Percentiles rank a stretch among this genome's conserved stretches.
These are phyloP conservation scores for Thereva nobilitata DNA, from an alignment of 2,888 invertebrate genomes.

Conservation along the genomic window DNA sequence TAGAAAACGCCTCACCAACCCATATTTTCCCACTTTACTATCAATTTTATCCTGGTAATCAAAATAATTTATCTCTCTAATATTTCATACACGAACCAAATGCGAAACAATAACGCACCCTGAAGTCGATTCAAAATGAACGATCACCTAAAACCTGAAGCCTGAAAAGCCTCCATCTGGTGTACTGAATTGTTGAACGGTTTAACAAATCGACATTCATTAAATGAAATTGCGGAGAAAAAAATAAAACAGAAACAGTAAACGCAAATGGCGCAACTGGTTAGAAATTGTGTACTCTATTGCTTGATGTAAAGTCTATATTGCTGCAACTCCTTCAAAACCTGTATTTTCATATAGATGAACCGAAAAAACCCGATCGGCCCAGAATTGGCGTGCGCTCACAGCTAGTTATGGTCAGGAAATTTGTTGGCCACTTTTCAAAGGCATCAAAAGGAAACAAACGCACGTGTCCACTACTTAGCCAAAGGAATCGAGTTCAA, in stretches of 20 bases:
- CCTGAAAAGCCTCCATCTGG: conserved; percentile 8
- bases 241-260: conserved; percentile 2
- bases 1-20: background rate
- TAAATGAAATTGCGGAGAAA: conserved; percentile 21
- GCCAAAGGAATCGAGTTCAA: conserved; percentile 13
- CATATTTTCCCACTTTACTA: no score
- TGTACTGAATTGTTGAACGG: conserved; percentile 19
- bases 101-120: conserved; percentile 20
- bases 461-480: conserved; percentile 20
- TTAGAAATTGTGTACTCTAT: background rate
- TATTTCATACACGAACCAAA: conserved; percentile 17
- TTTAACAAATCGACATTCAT: conserved; percentile 33
- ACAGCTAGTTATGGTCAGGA: no score
- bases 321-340: conserved; percentile 10
- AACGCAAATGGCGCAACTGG: conserved; percentile 26
- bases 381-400: no score
- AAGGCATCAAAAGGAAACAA: conserved; percentile 5
- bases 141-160: conserved; percentile 15
- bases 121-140: conserved; percentile 10
- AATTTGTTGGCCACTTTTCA: no score
- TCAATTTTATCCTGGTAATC: conserved; percentile 10
- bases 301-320: background rate
- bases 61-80: conserved; percentile 14
- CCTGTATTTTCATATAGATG: no score
- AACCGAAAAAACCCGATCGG: no score